These are phyloP conservation scores for Brachypterus glaber DNA, from an alignment of 2,888 invertebrate genomes.

Conservation along the genomic window DNA sequence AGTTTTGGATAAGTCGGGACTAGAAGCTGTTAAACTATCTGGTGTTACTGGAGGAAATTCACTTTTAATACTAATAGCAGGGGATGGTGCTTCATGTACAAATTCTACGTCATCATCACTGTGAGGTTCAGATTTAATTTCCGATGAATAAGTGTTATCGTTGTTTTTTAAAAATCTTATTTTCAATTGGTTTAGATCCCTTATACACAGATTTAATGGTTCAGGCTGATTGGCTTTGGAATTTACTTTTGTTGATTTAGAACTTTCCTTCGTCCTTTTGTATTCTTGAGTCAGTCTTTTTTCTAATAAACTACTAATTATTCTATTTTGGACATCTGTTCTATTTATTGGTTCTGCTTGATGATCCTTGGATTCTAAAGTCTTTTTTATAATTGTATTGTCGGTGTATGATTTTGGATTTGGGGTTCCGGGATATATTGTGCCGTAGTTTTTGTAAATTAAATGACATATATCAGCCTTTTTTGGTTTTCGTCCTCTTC, in stretches of 20 bases:
- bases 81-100: constrained; percentile 33
- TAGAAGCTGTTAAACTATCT: constrained; percentile 40
- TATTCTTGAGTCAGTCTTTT: constrained; percentile 60
- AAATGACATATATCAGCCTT: constrained; percentile 87
- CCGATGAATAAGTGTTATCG: constrained; percentile 52
- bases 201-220: constrained; percentile 73
- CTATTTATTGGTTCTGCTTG: constrained; percentile 38
- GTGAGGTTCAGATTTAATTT: constrained; percentile 52
- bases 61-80: constrained; percentile 23
- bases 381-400: constrained; percentile 15
- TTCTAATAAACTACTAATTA: constrained; percentile 60
- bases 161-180: constrained; percentile 54
- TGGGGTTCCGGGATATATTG: constrained; percentile 70
- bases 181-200: constrained; percentile 63
- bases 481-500: constrained; percentile 81
- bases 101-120: constrained; percentile 47
- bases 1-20: constrained; percentile 40
- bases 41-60: constrained; percentile 26
- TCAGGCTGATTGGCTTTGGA: constrained; percentile 49
- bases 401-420: constrained; percentile 45
- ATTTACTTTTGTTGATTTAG: neutral
- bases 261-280: constrained; percentile 32
- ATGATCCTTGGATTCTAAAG: constrained; percentile 22
- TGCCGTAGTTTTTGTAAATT: constrained; percentile 86
- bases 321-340: constrained; percentile 57